Percentiles rank a stretch among this genome's conserved stretches.
These are phyloP conservation scores for Argyresthia albistria DNA, from an alignment of 2,888 invertebrate genomes.

Conservation along the genomic window DNA sequence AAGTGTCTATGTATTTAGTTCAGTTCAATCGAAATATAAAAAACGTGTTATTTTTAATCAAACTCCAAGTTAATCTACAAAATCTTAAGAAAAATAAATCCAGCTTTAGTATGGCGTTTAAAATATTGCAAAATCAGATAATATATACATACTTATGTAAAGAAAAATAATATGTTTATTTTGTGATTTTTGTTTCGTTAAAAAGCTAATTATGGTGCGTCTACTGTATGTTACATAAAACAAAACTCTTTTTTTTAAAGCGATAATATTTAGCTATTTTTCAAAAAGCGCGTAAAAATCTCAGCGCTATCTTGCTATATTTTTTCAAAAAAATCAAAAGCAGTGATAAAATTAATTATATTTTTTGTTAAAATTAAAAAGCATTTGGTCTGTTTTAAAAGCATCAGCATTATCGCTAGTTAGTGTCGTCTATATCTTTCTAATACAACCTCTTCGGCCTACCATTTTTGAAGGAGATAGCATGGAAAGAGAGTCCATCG, in stretches of 20 bases:
- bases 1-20: neutral
- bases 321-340: too few relatives aligned
- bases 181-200: neutral
- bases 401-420: neutral
- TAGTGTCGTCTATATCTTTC: slow-evolving; percentile 37
- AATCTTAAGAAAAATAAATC: slow-evolving; percentile 9
- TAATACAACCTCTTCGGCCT: slow-evolving; percentile 71
- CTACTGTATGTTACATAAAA: neutral
- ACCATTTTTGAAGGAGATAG: slow-evolving; percentile 70
- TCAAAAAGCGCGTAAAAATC: neutral
- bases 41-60: neutral
- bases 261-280: neutral
- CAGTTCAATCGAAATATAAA: neutral
- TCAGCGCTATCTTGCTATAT: slow-evolving; percentile 1
- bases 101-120: slow-evolving; percentile 17
- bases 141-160: slow-evolving; percentile 1
- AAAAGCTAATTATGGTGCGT: slow-evolving; percentile 1
- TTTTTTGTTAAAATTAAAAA: neutral
- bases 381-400: neutral
- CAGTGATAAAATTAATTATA: slow-evolving; percentile 4
- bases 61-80: too few relatives aligned
- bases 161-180: neutral
- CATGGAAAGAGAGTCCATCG: slow-evolving; percentile 68
- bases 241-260: neutral
- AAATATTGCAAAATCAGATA: slow-evolving; percentile 10